A percentile compares a stretch with the other conserved stretches of the same genome.
These are phyloP conservation scores for Conops quadrifasciatus DNA, from an alignment of 2,888 invertebrate species.

Conservation along the genomic window DNA sequence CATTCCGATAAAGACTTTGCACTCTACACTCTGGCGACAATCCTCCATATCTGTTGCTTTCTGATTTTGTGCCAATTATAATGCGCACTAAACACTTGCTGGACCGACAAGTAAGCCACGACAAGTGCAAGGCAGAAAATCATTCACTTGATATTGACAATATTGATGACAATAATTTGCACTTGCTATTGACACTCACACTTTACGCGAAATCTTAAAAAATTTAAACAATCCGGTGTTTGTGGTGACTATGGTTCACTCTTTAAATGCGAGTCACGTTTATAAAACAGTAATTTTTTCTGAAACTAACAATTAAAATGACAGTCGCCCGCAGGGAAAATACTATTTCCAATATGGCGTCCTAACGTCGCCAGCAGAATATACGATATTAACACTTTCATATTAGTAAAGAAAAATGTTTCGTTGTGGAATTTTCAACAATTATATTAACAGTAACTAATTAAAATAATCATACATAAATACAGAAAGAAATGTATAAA, in stretches of 20 bases:
- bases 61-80: background rate
- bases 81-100: background rate
- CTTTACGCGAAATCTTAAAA: background rate
- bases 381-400: background rate
- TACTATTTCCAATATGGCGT: too few species aligned
- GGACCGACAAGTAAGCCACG: background rate
- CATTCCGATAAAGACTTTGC: too few species aligned
- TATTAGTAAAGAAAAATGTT: background rate
- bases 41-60: too few species aligned
- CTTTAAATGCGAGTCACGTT: slow-evolving; percentile 30
- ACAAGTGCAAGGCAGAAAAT: slow-evolving; percentile 27
- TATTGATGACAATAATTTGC: background rate
- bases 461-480: background rate
- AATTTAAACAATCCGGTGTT: background rate
- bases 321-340: background rate
- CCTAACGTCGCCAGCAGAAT: background rate
- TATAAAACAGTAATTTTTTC: slow-evolving; percentile 14
- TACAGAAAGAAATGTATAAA: background rate
- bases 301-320: slow-evolving; percentile 3
- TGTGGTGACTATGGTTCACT: background rate
- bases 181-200: slow-evolving; percentile 8
- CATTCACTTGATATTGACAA: background rate
- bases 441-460: background rate
- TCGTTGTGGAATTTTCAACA: slow-evolving; percentile 20
- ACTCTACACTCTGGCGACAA: too few species aligned